Evolutionary conservation across 2,888 invertebrate genomes (phyloP), one percentile per base, ranked within the genome.

Genomic region (Chalcis sispes): DNA sequence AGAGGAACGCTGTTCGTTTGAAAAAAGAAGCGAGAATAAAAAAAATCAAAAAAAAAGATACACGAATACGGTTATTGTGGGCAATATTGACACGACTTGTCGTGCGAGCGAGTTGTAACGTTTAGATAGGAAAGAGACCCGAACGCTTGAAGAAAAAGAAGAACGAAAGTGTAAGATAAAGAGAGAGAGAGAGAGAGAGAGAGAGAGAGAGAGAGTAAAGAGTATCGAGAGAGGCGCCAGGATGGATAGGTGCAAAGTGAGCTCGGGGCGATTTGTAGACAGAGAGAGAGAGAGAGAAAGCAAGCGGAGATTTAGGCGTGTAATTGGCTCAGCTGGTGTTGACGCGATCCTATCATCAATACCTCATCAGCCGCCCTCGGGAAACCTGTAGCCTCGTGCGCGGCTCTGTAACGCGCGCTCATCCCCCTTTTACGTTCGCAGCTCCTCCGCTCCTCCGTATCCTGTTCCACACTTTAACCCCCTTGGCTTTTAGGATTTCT

Each of bases 291-390:
- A 72, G 76, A 80, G 81, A 46, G 83, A 82, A 42, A 2, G 13
- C 2, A 8, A 15, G 82, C 77, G 81, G 86, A 87, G 88, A 88
- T 88, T 89, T 87, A 87, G 86, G 83, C 87, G 86, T 90, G 91
- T 91, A 91, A 91, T 91, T 91, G 91, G 91, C 90, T 91, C 91
- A 91, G 91, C 91, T 91, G 91, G 90, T 90, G 90, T 89, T 89
- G 90, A 91, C 90, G 90, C 90, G 90, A 89, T 90, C 89, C 89
- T 90, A 90, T 91, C 91, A 91, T 91, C 91, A 91, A 91, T 91
- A 91, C 89, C 91, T 91, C 91, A 90, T 91, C 91, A 91, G 89
- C 85, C 84, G 85, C 85, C 86, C 87, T 85, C 83, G 84, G 87
- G 86, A 86, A 88, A 87, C 86, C 88, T 88, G 88, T 85, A 87